Evolutionary conservation across 2,113 vertebrate genomes (phyloP).

Genomic region (Butastur rufipennis): DNA sequence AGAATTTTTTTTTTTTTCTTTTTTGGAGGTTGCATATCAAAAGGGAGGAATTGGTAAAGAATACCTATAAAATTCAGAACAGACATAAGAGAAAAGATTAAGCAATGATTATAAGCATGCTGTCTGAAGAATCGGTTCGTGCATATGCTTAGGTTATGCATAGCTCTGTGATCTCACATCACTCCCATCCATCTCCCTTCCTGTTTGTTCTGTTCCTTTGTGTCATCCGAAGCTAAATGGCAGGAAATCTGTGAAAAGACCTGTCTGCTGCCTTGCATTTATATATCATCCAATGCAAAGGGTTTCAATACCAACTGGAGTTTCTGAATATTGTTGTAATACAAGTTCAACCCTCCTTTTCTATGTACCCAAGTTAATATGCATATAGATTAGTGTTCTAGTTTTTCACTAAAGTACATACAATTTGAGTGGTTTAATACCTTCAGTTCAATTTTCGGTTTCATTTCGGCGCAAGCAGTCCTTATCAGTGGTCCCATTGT

Average conservation of each 20-base stretch:
- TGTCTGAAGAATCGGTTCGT: constrained; percentile 29
- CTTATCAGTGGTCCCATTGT: not conserved
- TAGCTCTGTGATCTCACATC: constrained; percentile 8
- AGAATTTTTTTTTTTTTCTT: not conserved
- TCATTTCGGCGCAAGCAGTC: not conserved
- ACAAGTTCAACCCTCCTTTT: not conserved
- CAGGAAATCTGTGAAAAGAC: constrained; percentile 6
- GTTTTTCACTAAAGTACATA: not conserved
- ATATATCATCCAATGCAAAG: not conserved
- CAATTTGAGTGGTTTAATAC: not conserved
- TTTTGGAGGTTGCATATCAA: not conserved
- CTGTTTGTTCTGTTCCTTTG: not conserved
- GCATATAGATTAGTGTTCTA: not conserved
- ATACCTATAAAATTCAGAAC: not conserved
- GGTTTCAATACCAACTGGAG: not conserved
- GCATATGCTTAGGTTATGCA: not conserved
- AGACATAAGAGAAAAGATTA: not conserved
- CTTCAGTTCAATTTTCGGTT: not conserved
- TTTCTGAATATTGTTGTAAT: not conserved
- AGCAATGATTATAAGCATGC: not conserved
- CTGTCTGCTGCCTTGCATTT: not conserved
- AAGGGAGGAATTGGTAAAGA: not conserved
- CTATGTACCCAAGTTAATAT: not conserved
- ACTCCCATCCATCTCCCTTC: not conserved
- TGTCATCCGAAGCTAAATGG: not conserved